phyloP scores from a whole-genome alignment of 2,888 invertebrate species.

The Thecophora atra region DNA sequence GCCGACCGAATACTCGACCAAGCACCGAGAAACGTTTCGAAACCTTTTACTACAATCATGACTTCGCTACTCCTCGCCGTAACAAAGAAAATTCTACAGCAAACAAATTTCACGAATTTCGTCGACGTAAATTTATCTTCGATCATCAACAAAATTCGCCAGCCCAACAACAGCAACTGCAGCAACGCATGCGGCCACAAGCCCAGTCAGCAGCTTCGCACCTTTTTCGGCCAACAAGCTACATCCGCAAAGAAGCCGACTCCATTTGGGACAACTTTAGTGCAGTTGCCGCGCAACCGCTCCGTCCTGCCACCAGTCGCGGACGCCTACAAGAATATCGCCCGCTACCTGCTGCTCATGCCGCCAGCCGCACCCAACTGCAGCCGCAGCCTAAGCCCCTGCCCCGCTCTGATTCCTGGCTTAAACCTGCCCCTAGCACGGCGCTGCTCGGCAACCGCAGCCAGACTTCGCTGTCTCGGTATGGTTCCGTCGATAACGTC shows the following conservation, averaged over 20 bases:
- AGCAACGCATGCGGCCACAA: constrained; percentile 1
- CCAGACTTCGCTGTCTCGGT: constrained; percentile 22
- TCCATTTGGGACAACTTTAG: neutral
- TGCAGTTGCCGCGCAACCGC: constrained; percentile 19
- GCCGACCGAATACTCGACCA: constrained; percentile 20
- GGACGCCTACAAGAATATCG: constrained; percentile 38
- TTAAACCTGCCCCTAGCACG: constrained; percentile 2
- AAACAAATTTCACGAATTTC: constrained; percentile 47
- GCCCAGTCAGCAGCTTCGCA: neutral
- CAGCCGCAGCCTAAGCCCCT: neutral
- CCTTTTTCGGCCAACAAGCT: neutral
- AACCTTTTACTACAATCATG: constrained; percentile 54
- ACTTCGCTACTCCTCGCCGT: constrained; percentile 47
- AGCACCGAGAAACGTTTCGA: constrained; percentile 44
- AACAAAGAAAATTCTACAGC: constrained; percentile 37
- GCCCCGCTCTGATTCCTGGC: neutral
- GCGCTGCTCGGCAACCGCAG: neutral
- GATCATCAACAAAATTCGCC: constrained; percentile 38
- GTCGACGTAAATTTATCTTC: constrained; percentile 49
- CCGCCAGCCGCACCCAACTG: constrained; percentile 4
- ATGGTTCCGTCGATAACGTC: neutral
- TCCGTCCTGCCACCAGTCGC: constrained; percentile 41
- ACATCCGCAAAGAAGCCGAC: neutral
- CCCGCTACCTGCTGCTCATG: constrained; percentile 38
- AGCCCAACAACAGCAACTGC: constrained; percentile 19